These are phyloP conservation scores for Stomatorhinus walkeri DNA, from an alignment of 2,797 vertebrate species.

Conservation along the genomic window DNA sequence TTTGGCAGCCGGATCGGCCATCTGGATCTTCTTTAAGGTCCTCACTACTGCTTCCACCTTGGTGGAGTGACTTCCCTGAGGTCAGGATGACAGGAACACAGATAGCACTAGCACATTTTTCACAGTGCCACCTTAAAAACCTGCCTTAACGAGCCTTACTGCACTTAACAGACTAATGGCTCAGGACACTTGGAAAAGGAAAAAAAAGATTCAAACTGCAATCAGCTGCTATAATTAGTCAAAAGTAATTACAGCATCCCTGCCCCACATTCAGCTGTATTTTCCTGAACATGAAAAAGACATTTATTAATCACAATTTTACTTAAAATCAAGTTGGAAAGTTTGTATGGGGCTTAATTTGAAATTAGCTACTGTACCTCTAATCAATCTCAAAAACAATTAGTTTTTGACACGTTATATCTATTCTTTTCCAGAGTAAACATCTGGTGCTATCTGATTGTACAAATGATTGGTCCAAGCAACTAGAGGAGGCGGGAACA, in stretches of 20 bases:
- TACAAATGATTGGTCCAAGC: not conserved
- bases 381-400: not conserved
- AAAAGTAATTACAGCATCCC: not conserved
- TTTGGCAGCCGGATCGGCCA: conserved; percentile 81
- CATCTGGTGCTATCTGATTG: not conserved
- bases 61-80: conserved; percentile 96
- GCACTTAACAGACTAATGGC: not conserved
- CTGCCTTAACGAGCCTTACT: not conserved
- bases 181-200: not conserved
- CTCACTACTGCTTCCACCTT: conserved; percentile 96
- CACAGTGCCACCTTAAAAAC: not conserved
- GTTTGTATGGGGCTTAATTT: not conserved
- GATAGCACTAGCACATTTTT: not conserved
- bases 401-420: not conserved
- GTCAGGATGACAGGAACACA: conserved; percentile 18
- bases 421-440: not conserved
- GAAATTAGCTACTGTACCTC: not conserved
- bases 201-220: not conserved
- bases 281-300: not conserved
- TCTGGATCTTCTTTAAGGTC: conserved; percentile 89
- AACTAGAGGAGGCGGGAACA: not conserved
- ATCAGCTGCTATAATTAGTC: not conserved
- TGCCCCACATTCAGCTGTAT: not conserved
- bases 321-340: not conserved
- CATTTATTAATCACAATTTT: not conserved